Base-by-base conservation (phyloP, 2,888 invertebrate genomes). In the Ryuthela nishihirai region DNA sequence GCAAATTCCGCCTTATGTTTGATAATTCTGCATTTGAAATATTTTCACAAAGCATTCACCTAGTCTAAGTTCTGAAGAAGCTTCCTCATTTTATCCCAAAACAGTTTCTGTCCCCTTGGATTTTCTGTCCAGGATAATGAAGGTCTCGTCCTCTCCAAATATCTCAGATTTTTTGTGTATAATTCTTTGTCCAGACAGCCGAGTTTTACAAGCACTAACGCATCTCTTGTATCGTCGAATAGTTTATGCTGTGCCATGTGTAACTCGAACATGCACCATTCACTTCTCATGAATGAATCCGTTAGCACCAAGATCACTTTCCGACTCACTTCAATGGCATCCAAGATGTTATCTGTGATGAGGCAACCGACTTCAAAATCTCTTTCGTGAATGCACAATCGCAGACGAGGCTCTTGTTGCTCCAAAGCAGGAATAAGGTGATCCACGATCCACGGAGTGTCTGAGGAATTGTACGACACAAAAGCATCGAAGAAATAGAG, bases 251-350 rank as follows among this genome's bases (percentile, higher is more conserved):
- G 67, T 6, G 84, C 85, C 40, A 85, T 69, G 65, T 83, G 82
- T 81, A 85, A 81, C 71, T 85, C 85, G 65, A 83, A 85, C 67
- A 83, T 82, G 67, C 85, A 85, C 85, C 85, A 85, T 63, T 84
- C 82, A 64, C 85, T 85, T 7, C 79, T 73, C 6, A 84, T 71
- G 70, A 85, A 85, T 64, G 77, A 75, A 35, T 80, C 76, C 0
- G 84, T 84, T 12, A 85, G 77, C 7, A 85, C 77, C 53, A 85
- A 72, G 73, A 85, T 77, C 0, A 85, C 78, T 4, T 80, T 79
- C 17, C 80, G 74, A 0, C 85, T 85, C 1, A 80, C 77, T 66
- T 84, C 83, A 79, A 85, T 84, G 67, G 83, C 82, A 0, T 81
- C 80, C 0, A 84, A 80, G 62, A 85, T 85, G 65, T 85, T 85